Conservation (phyloP, 1,140 invertebrate species). For the Drosophila ironensis region DNA sequence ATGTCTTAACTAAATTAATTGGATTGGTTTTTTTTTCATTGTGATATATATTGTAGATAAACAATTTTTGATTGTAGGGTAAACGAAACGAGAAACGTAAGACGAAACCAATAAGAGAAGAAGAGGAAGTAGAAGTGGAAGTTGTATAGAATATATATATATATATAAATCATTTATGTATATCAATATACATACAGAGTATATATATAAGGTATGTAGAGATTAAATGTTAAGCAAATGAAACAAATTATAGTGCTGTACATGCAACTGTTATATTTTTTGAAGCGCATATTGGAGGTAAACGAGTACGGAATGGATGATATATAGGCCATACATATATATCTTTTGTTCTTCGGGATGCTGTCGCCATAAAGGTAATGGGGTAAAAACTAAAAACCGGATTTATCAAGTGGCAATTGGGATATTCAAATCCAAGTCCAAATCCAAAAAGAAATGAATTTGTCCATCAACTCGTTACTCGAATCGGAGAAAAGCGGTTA, state of each 20-base stretch:
- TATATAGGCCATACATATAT: background rate
- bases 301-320: conserved; percentile 43
- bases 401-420: too few species aligned
- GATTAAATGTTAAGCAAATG: conserved; percentile 31
- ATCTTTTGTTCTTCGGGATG: too few species aligned
- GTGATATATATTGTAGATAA: conserved; percentile 1
- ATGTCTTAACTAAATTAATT: conserved; percentile 30
- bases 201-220: conserved; percentile 23
- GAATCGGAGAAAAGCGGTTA: background rate
- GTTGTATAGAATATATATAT: conserved; percentile 36
- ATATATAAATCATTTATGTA: conserved; percentile 12
- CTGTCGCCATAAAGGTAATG: background rate
- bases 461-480: background rate
- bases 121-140: conserved; percentile 48
- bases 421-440: too few species aligned
- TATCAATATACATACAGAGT: conserved; percentile 25
- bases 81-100: conserved; percentile 35
- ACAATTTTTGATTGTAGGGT: background rate
- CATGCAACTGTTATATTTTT: conserved; percentile 58
- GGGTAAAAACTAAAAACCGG: too few species aligned
- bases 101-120: conserved; percentile 34
- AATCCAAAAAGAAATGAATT: too few species aligned
- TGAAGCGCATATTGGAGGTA: conserved; percentile 51
- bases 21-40: background rate
- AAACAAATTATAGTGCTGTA: conserved; percentile 67